Conservation (phyloP, 2,113 vertebrate genomes). For the Glareola pratincola region DNA sequence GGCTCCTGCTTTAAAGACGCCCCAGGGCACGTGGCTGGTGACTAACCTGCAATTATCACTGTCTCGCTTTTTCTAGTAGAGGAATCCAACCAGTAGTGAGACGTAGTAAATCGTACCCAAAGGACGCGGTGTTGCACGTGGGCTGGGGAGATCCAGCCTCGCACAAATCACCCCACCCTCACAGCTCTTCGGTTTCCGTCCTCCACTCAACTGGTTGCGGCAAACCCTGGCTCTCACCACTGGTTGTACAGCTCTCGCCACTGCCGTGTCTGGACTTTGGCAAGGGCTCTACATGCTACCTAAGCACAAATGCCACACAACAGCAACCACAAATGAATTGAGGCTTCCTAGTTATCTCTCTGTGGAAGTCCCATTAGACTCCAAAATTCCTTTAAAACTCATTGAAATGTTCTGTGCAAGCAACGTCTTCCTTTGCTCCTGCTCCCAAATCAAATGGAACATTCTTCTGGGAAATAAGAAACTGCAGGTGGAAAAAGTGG, state of each 20-base stretch:
- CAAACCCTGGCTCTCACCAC: background rate
- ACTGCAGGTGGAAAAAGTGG: background rate
- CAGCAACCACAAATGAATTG: background rate
- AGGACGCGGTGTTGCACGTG: rapidly evolving
- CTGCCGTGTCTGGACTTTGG: rapidly evolving
- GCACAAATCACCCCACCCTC: background rate
- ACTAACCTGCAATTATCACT: background rate
- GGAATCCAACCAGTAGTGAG: background rate
- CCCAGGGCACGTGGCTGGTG: background rate
- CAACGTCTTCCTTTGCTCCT: rapidly evolving
- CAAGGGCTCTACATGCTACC: background rate
- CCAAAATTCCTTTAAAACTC: background rate
- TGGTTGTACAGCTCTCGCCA: background rate
- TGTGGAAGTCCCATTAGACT: background rate
- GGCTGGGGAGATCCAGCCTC: background rate
- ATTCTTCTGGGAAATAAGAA: background rate
- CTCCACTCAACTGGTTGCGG: background rate
- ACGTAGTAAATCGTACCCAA: rapidly evolving
- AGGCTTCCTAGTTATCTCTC: background rate
- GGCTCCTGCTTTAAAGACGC: background rate
- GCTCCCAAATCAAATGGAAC: background rate
- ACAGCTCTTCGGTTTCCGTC: background rate
- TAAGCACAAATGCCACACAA: background rate
- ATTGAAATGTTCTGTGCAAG: background rate
- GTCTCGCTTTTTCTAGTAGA: background rate